A percentile compares a stretch with the other conserved stretches of the same genome.
phyloP scores from a whole-genome alignment of 2,113 vertebrate genomes.

The Corynorhinus townsendii region DNA sequence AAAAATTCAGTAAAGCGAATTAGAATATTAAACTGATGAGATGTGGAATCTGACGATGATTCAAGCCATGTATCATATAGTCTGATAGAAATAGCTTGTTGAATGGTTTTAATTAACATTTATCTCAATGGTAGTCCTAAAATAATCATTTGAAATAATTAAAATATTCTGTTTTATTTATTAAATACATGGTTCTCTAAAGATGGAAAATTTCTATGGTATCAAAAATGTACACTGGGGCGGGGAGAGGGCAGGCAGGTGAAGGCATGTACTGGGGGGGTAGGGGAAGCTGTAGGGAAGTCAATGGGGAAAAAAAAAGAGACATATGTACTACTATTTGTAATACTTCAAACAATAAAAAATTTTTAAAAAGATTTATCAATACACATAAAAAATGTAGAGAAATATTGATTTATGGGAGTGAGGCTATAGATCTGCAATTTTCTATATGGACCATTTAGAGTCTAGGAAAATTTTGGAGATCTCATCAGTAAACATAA shows the following conservation, averaged over 20 bases:
- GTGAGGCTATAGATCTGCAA: background rate
- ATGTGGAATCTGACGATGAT: background rate
- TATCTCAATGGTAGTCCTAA: background rate
- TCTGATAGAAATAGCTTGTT: background rate
- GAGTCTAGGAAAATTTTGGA: background rate
- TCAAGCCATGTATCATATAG: background rate
- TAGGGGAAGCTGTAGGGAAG: no score
- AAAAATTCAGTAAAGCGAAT: background rate
- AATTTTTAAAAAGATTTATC: no score
- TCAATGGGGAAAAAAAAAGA: no score
- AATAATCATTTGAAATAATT: background rate
- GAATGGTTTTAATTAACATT: background rate
- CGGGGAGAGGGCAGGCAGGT: no score
- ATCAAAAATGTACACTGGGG: background rate
- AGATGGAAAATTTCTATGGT: background rate
- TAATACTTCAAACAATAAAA: no score
- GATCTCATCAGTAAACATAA: background rate
- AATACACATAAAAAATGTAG: background rate
- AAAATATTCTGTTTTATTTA: background rate
- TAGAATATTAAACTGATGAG: background rate
- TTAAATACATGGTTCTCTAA: background rate
- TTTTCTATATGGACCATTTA: background rate
- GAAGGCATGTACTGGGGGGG: no score
- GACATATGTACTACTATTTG: no score
- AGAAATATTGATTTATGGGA: background rate